These are phyloP conservation scores for Drosophila carrolli DNA, from an alignment of 1,140 invertebrate genomes.

Conservation along the genomic window DNA sequence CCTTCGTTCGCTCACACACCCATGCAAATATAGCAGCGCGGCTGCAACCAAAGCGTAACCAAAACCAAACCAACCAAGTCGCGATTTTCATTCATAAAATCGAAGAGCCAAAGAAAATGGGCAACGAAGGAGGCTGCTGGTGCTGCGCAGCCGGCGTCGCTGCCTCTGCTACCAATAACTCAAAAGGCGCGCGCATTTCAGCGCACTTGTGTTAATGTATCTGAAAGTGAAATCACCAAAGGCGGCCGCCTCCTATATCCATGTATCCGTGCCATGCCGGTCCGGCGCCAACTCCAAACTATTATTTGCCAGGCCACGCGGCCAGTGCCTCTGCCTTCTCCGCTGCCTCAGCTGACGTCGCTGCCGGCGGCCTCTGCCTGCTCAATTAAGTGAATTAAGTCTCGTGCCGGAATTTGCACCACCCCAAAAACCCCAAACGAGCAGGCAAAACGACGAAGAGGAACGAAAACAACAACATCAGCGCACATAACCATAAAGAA, in stretches of 20 bases:
- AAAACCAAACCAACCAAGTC: constrained; percentile 60
- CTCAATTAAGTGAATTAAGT: constrained; percentile 79
- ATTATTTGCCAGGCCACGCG: constrained; percentile 60
- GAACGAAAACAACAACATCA: constrained; percentile 52
- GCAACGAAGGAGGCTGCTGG: constrained; percentile 38
- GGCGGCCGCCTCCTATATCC: constrained; percentile 9
- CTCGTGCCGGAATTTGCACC: constrained; percentile 77
- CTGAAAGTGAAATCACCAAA: constrained; percentile 74
- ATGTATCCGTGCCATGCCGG: constrained; percentile 48
- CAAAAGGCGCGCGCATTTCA: constrained; percentile 72
- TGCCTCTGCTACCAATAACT: constrained; percentile 69
- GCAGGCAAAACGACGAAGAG: constrained; percentile 18
- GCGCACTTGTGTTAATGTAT: constrained; percentile 77
- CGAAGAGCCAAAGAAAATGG: constrained; percentile 76
- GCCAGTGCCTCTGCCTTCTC: constrained; percentile 12
- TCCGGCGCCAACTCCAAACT: constrained; percentile 69
- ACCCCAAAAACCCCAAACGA: constrained; percentile 35
- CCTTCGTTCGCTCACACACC: constrained; percentile 31
- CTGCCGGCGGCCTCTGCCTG: constrained; percentile 44
- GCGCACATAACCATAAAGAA: constrained; percentile 57
- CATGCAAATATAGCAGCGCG: constrained; percentile 66
- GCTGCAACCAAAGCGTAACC: constrained; percentile 53
- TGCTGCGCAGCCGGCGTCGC: constrained; percentile 15
- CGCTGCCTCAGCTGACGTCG: not conserved
- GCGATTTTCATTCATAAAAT: constrained; percentile 79